Percentiles rank a stretch among this genome's conserved stretches.
phyloP scores from a whole-genome alignment of 2,113 vertebrate species.

The Notechis scutatus region DNA sequence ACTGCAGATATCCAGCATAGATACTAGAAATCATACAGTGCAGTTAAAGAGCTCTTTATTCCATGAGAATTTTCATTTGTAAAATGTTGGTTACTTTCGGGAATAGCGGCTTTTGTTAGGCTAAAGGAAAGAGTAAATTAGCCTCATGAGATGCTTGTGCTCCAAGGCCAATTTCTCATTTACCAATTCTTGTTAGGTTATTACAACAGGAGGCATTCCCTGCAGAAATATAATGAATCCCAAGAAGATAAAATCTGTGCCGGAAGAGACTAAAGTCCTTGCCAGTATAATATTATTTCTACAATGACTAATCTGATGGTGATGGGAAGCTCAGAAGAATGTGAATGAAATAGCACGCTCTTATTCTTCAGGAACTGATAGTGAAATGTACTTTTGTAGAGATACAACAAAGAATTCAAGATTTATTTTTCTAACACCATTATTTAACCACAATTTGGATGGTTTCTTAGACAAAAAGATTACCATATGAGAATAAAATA shows the following conservation, averaged over 20 bases:
- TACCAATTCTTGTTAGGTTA: not conserved
- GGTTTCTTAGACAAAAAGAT: not conserved
- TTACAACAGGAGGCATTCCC: not conserved
- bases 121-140: not conserved
- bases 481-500: not conserved
- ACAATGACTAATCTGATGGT: not conserved
- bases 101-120: not conserved
- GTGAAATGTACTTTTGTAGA: not conserved
- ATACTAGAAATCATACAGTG: not conserved
- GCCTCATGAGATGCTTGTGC: not conserved
- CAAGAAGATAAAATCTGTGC: not conserved
- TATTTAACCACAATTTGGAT: not conserved
- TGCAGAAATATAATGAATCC: not conserved
- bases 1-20: not conserved
- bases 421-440: not conserved
- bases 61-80: not conserved
- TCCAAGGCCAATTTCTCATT: not conserved
- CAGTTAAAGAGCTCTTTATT: not conserved
- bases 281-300: not conserved
- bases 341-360: not conserved
- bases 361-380: not conserved
- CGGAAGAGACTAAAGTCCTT: not conserved
- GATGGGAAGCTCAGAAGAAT: not conserved
- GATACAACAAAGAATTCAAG: not conserved
- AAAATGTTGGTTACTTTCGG: not conserved